Percentiles rank a stretch among this genome's conserved stretches.
These are phyloP conservation scores for Albula goreensis DNA, from an alignment of 2,113 vertebrate species.

Conservation along the genomic window DNA sequence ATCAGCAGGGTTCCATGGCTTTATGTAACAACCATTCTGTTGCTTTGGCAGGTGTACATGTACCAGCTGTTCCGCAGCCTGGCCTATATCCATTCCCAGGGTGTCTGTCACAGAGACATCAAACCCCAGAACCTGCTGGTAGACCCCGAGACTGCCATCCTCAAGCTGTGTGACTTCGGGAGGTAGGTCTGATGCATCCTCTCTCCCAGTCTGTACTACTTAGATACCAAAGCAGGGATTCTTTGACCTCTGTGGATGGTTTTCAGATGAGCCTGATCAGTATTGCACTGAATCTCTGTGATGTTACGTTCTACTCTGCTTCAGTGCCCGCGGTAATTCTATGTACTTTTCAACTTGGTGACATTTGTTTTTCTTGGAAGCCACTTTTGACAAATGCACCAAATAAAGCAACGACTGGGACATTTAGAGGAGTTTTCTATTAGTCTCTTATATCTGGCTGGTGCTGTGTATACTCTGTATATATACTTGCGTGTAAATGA, in stretches of 20 bases:
- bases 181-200: conserved; percentile 71
- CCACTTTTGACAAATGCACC: too few relatives aligned
- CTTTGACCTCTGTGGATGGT: too few relatives aligned
- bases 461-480: not conserved
- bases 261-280: too few relatives aligned
- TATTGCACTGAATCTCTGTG: too few relatives aligned
- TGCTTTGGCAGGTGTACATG: conserved; percentile 82
- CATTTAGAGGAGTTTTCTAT: not conserved
- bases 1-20: not conserved
- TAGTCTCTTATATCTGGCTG: not conserved
- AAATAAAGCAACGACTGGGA: too few relatives aligned
- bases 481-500: not conserved
- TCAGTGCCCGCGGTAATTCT: too few relatives aligned
- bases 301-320: too few relatives aligned
- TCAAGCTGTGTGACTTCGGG: conserved; percentile 93
- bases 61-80: conserved; percentile 94
- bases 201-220: not conserved
- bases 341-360: too few relatives aligned
- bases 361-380: too few relatives aligned
- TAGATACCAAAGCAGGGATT: too few relatives aligned
- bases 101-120: conserved; percentile 91
- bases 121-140: conserved; percentile 92
- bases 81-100: conserved; percentile 96
- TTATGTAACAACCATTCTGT: not conserved
- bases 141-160: conserved; percentile 88